A percentile compares a stretch with the other conserved stretches of the same genome.
phyloP scores from a whole-genome alignment of 2,113 vertebrate species.

The Dromas ardeola region DNA sequence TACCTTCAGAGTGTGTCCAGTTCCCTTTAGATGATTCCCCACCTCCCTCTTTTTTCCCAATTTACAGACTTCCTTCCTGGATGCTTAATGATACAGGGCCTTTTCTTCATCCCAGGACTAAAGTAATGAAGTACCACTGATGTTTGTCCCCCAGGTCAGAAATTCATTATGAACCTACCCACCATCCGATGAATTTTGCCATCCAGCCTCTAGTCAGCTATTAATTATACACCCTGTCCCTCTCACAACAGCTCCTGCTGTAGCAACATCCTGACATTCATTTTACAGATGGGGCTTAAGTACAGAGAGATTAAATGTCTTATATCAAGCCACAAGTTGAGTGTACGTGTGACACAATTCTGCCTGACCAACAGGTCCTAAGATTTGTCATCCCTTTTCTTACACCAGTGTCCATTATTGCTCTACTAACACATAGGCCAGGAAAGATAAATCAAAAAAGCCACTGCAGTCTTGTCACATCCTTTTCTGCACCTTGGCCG shows the following conservation, averaged over 20 bases:
- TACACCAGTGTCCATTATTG: background rate
- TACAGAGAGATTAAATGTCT: constrained; percentile 15
- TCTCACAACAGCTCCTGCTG: background rate
- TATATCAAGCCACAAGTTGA: background rate
- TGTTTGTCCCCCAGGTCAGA: constrained; percentile 45
- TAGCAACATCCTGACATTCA: background rate
- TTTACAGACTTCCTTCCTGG: background rate
- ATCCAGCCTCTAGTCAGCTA: constrained; percentile 46
- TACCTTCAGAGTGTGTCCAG: background rate
- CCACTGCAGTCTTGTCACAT: background rate
- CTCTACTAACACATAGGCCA: background rate
- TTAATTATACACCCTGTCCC: constrained; percentile 30
- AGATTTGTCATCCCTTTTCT: background rate
- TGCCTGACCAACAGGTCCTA: background rate
- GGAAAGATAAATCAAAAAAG: constrained; percentile 13
- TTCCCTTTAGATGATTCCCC: background rate
- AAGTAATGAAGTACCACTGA: constrained; percentile 34
- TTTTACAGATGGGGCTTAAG: constrained; percentile 17
- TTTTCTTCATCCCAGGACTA: constrained; percentile 20
- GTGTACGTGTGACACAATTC: background rate
- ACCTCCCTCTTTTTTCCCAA: background rate
- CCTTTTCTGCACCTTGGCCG: background rate
- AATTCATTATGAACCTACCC: constrained; percentile 44
- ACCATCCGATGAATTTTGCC: constrained; percentile 28
- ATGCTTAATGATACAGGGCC: background rate